phyloP scores from a whole-genome alignment of 2,797 vertebrate species.

The Hydrolagus colliei region DNA sequence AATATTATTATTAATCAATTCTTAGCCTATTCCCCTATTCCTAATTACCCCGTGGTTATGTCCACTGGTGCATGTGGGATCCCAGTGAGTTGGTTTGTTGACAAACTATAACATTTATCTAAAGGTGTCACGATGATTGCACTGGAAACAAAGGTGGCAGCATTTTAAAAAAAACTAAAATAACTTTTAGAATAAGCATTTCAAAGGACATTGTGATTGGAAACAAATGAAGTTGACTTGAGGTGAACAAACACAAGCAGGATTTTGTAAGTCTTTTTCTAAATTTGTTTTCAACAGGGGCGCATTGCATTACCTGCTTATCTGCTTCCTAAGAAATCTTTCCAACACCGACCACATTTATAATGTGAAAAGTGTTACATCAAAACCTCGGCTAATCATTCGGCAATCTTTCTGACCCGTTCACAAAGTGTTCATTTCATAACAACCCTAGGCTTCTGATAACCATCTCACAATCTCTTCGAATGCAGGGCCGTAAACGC shows the following conservation, averaged over 20 bases:
- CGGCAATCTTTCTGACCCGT: slow-evolving; percentile 47
- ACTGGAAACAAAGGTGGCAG: no score
- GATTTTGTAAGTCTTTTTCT: background rate
- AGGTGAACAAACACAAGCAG: background rate
- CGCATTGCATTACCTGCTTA: slow-evolving; percentile 31
- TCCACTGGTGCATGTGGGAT: no score
- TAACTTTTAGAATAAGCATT: no score
- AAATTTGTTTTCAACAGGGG: background rate
- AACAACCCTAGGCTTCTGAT: slow-evolving; percentile 50
- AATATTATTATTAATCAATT: no score
- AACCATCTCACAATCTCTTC: slow-evolving; percentile 52
- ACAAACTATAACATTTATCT: no score
- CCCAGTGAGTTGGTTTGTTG: no score
- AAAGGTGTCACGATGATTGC: no score
- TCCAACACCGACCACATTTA: slow-evolving; percentile 43
- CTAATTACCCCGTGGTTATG: no score
- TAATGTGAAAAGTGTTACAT: slow-evolving; percentile 43
- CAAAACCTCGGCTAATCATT: slow-evolving; percentile 41
- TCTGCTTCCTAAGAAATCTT: slow-evolving; percentile 38
- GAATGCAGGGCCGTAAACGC: slow-evolving; percentile 43
- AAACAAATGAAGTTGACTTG: background rate
- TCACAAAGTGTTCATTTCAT: slow-evolving; percentile 50
- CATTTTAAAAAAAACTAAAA: no score
- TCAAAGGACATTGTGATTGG: no score
- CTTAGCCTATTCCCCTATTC: no score